These are phyloP conservation scores for Shinisaurus crocodilurus DNA, from an alignment of 2,113 vertebrate species.

Conservation along the genomic window DNA sequence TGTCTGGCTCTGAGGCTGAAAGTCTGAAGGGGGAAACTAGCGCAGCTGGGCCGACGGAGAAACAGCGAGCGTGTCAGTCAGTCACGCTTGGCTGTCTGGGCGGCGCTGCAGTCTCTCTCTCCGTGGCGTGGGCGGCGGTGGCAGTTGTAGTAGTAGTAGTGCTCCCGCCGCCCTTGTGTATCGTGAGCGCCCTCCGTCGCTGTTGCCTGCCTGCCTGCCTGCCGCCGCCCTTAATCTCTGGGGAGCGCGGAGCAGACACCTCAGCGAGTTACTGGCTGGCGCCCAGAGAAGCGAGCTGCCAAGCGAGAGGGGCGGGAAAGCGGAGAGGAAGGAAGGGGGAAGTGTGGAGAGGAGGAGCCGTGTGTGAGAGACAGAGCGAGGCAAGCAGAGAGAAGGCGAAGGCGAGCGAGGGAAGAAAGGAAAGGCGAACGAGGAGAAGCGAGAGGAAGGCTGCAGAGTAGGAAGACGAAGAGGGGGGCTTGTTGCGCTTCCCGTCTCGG, in stretches of 20 bases:
- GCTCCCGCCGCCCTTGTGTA: neutral
- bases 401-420: conserved; percentile 1
- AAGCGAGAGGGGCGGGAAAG: conserved; percentile 9
- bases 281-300: conserved; percentile 17
- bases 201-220: no score
- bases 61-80: neutral
- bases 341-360: conserved; percentile 10
- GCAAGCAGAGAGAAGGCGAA: neutral
- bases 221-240: neutral
- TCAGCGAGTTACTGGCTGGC: neutral
- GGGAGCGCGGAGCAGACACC: conserved; percentile 12
- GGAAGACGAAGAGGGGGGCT: conserved; percentile 9
- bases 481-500: neutral
- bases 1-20: conserved; percentile 6
- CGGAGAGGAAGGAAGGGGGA: conserved; percentile 1
- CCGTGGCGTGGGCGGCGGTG: conserved; percentile 1
- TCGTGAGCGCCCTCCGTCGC: neutral
- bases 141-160: neutral
- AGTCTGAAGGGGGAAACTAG: neutral
- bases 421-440: conserved; percentile 16
- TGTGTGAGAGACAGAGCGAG: neutral
- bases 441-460: neutral
- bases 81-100: conserved; percentile 2
- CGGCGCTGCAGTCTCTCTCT: neutral
- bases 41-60: neutral